Evolutionary conservation across 2,113 vertebrate genomes (phyloP).

Genomic region (Mormyrus iriodes): DNA sequence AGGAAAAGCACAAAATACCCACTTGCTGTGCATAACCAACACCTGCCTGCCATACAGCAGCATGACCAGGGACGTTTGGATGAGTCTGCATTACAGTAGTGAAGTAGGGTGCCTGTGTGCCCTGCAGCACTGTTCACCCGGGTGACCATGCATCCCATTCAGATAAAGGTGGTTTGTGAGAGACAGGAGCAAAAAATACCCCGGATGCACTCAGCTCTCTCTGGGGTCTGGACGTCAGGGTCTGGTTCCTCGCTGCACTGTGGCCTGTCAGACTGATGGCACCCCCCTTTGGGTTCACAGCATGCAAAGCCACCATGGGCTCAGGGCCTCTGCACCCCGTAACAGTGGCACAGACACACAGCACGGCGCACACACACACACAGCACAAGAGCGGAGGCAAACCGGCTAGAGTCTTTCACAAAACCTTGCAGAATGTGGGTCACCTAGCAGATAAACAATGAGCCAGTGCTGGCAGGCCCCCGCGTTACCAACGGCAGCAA

Average conservation of each 20-base stretch:
- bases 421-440: not conserved
- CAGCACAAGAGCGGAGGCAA: not conserved
- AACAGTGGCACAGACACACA: not conserved
- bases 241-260: slow-evolving; percentile 23
- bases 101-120: not conserved
- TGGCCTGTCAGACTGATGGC: slow-evolving; percentile 35
- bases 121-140: not conserved
- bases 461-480: not conserved
- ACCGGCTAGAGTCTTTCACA: not conserved
- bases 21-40: not conserved
- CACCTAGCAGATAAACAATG: not conserved
- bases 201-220: not conserved
- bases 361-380: not conserved
- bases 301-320: not conserved
- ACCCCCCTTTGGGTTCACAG: slow-evolving; percentile 34
- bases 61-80: not conserved
- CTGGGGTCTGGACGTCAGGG: slow-evolving; percentile 5
- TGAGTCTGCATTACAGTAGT: not conserved
- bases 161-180: not conserved
- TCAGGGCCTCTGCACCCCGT: not conserved
- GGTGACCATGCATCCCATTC: not conserved
- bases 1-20: not conserved
- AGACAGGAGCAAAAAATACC: not conserved
- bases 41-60: not conserved
- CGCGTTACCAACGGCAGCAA: not conserved